Conservation (phyloP, 1,140 invertebrate genomes). For the Drosophila nigromelanica region DNA sequence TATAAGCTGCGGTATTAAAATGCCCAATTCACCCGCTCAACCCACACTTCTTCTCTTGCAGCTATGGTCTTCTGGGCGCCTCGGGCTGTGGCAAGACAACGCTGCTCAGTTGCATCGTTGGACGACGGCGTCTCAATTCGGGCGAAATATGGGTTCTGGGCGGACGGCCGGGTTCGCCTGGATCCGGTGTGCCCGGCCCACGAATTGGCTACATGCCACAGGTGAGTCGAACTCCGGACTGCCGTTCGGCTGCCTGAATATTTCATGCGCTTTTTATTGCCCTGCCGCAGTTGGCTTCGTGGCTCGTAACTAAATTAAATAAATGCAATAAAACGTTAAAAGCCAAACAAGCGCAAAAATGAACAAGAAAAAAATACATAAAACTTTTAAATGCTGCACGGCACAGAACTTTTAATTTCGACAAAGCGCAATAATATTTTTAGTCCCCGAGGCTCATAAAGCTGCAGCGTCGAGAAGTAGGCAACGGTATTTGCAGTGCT, state of each 20-base stretch:
- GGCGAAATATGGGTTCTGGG: conserved; percentile 95
- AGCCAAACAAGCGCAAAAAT: conserved; percentile 19
- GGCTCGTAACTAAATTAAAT: conserved; percentile 74
- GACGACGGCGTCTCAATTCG: conserved; percentile 90
- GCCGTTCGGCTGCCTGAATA: conserved; percentile 42
- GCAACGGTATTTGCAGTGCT: conserved; percentile 15
- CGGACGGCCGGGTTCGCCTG: conserved; percentile 91
- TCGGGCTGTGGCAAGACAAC: conserved; percentile 95
- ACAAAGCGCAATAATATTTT: conserved; percentile 51
- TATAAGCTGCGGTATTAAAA: conserved; percentile 37
- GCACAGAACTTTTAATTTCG: conserved; percentile 58
- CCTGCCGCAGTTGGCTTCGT: conserved; percentile 40
- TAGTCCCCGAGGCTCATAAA: conserved; percentile 35
- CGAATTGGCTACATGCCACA: conserved; percentile 88
- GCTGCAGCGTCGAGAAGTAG: conserved; percentile 16
- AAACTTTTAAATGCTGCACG: conserved; percentile 61
- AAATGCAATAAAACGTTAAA: conserved; percentile 70
- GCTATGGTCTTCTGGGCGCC: conserved; percentile 94
- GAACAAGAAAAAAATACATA: conserved; percentile 1
- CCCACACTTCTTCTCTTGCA: conserved; percentile 79
- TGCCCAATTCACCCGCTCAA: conserved; percentile 3
- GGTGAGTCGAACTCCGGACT: conserved; percentile 75
- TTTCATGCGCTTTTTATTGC: conserved; percentile 75
- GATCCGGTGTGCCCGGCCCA: conserved; percentile 93
- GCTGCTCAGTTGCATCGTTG: conserved; percentile 94